Conservation (phyloP, 2,113 vertebrate species). For the Percina caprodes region DNA sequence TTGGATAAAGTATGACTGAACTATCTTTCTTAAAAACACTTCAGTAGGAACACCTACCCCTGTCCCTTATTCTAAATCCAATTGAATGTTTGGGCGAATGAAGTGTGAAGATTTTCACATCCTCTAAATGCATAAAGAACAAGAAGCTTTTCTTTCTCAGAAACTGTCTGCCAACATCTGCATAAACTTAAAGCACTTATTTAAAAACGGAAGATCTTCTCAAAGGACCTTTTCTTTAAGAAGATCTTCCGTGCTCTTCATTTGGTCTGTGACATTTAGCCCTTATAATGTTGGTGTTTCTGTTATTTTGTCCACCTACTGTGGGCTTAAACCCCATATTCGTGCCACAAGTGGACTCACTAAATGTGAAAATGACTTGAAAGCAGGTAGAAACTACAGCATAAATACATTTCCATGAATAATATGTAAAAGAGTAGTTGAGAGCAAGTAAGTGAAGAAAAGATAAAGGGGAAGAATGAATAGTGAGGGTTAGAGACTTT, state of each 20-base stretch:
- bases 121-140: not conserved
- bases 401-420: not conserved
- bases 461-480: conserved; percentile 20
- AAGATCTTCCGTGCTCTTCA: not conserved
- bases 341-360: not conserved
- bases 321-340: not conserved
- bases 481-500: conserved; percentile 29
- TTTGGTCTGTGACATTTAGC: not conserved
- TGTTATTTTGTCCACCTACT: not conserved
- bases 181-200: not conserved
- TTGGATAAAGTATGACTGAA: not conserved
- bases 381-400: not conserved
- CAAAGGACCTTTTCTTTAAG: not conserved
- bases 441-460: not conserved
- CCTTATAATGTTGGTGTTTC: not conserved
- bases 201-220: not conserved
- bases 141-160: not conserved
- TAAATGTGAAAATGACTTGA: not conserved
- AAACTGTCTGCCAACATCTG: not conserved
- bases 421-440: not conserved
- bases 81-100: not conserved
- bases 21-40: not conserved
- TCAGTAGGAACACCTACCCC: not conserved
- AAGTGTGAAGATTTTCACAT: conserved; percentile 21
- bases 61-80: not conserved